Evolutionary conservation across 2,888 invertebrate genomes (phyloP), one percentile per base, ranked within the genome.

Genomic region (Hyppa rectilinea): DNA sequence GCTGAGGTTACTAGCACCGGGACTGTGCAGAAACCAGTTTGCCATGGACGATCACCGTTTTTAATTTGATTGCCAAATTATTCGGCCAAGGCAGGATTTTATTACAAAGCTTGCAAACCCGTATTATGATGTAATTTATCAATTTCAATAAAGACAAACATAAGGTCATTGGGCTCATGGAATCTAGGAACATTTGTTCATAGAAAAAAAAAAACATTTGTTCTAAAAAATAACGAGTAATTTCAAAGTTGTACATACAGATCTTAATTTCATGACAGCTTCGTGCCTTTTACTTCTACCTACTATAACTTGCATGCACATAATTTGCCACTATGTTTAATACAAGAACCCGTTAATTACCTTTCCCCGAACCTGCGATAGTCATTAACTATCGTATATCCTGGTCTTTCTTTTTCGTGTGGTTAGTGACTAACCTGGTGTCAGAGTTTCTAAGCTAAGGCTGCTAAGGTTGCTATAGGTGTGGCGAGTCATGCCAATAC

Each of bases 1-100:
- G 2, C 7, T 71, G 64, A 64, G 49, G 56, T 75, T 38, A 70
- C 36, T 56, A 29, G 14, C 50, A 70, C 49, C 53, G 56, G 47
- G 64, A 55, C 29, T 47, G 60, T 56, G 50, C 38, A 64, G 52
- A 68, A 83, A 73, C 81, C 31, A 31, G 81, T 80, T 76, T 59
- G 58, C 70, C 81, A 43, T 75, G 72, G 64, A 52, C 52, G 60
- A 64, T 71, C 53, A 68, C 40, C 58, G 63, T 55, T 61, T 73
- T 49, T 52, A 71, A 81, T 69, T 65, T 69, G 53, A 70, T 80
- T 83, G 81, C 80, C 69, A 74, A 75, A 82, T 72, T 65, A 82
- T 50, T 67, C 56, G 83, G 80, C 36, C 82, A 81, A 81, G 81
- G 81, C 20, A 61, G 23, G 34, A 70, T 61, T 63, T 55, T 60